phyloP scores from a whole-genome alignment of 2,797 vertebrate genomes.

The Oceanodroma leucorhoa region DNA sequence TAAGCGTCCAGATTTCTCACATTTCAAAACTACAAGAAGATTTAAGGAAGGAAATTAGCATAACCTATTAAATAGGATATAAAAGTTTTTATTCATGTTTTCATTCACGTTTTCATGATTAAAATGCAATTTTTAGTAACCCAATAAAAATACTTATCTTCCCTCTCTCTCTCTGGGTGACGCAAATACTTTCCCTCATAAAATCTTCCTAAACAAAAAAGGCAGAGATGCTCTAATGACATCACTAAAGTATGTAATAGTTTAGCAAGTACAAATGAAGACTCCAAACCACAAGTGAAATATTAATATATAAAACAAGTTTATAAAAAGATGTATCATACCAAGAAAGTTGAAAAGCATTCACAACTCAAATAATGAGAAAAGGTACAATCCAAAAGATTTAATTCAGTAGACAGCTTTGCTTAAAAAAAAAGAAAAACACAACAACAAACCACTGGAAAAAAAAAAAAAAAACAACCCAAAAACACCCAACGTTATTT shows the following conservation, averaged over 20 bases:
- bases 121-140: not conserved
- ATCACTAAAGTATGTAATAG: not conserved
- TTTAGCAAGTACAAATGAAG: not conserved
- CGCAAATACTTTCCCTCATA: not conserved
- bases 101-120: not conserved
- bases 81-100: not conserved
- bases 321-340: not conserved
- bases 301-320: not conserved
- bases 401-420: not conserved
- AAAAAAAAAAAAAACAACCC: not conserved
- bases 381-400: not conserved
- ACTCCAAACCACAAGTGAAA: not conserved
- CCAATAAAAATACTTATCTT: not conserved
- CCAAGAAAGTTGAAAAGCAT: not conserved
- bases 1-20: not conserved
- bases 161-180: not conserved
- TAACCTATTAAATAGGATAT: not conserved
- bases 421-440: not conserved
- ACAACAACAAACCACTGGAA: too few species aligned
- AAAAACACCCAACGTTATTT: not conserved
- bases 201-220: not conserved
- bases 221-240: not conserved
- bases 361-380: not conserved
- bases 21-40: not conserved
- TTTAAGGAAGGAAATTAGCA: not conserved